phyloP scores from a whole-genome alignment of 2,797 vertebrate species.

The Nannoperca australis region DNA sequence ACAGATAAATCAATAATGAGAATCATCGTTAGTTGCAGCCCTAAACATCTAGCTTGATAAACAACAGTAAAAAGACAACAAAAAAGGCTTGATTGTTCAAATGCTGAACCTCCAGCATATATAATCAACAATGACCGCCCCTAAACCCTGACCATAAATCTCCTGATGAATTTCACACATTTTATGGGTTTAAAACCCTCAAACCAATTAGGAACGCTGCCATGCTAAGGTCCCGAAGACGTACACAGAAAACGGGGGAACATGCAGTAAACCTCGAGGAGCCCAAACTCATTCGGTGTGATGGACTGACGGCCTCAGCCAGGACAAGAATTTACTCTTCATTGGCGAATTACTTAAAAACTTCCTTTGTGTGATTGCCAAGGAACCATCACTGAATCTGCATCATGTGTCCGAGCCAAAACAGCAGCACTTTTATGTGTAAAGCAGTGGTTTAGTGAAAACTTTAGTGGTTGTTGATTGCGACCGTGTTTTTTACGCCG shows the following conservation, averaged over 20 bases:
- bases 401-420: neutral
- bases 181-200: neutral
- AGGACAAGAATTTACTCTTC: neutral
- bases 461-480: neutral
- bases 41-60: neutral
- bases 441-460: constrained; percentile 7
- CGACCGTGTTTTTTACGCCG: neutral
- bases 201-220: neutral
- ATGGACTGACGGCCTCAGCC: neutral
- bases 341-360: neutral
- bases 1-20: neutral
- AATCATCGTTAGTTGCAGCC: neutral
- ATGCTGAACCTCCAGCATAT: neutral
- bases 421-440: neutral
- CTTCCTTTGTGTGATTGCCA: neutral
- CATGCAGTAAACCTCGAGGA: constrained; percentile 42
- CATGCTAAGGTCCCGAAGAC: constrained; percentile 4
- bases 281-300: neutral
- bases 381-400: neutral
- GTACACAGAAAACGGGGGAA: neutral
- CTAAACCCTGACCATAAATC: neutral
- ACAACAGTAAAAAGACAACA: neutral
- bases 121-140: neutral
- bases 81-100: neutral
- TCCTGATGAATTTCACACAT: constrained; percentile 7